Base-by-base conservation (phyloP, 2,797 vertebrate species). In the Alauda arvensis region DNA sequence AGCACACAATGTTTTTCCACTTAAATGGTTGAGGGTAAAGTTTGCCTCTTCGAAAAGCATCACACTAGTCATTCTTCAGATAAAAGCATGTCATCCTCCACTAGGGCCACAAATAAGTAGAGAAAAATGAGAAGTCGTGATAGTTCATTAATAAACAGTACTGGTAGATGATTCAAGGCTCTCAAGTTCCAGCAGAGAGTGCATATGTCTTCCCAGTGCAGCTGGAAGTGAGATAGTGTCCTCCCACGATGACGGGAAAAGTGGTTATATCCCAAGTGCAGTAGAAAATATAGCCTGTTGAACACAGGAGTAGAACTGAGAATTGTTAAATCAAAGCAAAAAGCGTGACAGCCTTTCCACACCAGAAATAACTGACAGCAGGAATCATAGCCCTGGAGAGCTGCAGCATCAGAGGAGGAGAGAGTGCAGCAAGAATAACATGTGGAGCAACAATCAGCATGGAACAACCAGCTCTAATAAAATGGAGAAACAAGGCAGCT, bases 241-340 rank as follows among this genome's bases (percentile, higher is more conserved):
- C 85, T 94, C 87, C 86, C 87, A 82, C 53, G 7, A 63, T 85
- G 78, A 87, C 1, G 26, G 91, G 76, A 93, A 79, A 79, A 91
- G 77, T 90, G 74, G 79, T 92, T 95, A 45, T 85, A 81, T 91
- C 90, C 74, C 92, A 85, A 94, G 78, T 74, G 80, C 49, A 34
- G 66, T 29, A 81, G 90, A 84, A 91, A 92, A 78, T 90, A 57
- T 3, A 91, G 80, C 68, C 76, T 74, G 76, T 84, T 94, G 87
- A 93, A 80, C 70, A 87, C 53, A 55, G 63, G 87, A 88, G 68
- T 71, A 62, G 62, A 69, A 77, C 69, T 90, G 87, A 92, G 88
- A 72, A 90, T 77, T 91, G 78, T 91, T 88, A 92, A 91, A 94
- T 94, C 91, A 93, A 93, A 91, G 86, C 76, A 87, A 83, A 92